Base-by-base conservation (phyloP, 2,797 vertebrate species). In the Notolabrus celidotus region DNA sequence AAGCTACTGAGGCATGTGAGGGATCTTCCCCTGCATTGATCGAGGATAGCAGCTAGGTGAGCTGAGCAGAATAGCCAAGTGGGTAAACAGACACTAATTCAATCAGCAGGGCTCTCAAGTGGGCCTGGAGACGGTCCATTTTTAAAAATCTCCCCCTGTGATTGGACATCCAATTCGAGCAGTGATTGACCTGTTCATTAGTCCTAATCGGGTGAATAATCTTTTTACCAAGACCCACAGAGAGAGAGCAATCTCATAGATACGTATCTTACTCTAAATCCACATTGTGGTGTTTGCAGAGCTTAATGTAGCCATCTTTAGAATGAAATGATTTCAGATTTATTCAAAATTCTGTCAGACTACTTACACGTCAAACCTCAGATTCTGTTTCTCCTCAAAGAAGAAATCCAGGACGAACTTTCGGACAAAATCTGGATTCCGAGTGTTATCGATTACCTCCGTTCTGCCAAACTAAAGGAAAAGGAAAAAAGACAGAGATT, bases 401-500 rank as follows among this genome's bases (percentile, higher is more conserved):
- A 98, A 99, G 91, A 97, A 99, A 90, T 99, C 97, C 36, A 99
- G 90, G 68, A 99, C 94, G 3, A 99, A 99, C 83, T 99, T 99
- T 77, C 98, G 94, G 80, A 99, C 94, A 22, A 99, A 99, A 88
- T 99, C 97, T 0, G 98, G 98, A 82, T 97, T 99, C 69, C 98
- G 88, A 39, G 97, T 97, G 90, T 99, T 99, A 89, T 99, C 96
- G 0, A 99, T 99, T 57, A 99, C 96, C 76, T 99, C 98, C 0
- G 98, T 99, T 74, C 98, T 93, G 63, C 98, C 98, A 15, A 97
- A 98, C 98, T 99, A 6, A 8, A 62, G 25, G 65, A 19, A 25
- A 39, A 29, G 29, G 3, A 39, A 51, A 55, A 25, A 33, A 7
- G 7, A 22, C 7, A 12, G 59, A 1, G 6, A 62, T 47, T 51